Evolutionary conservation across 2,797 vertebrate species (phyloP).

Genomic region (Parauchenoglanis punctatus): DNA sequence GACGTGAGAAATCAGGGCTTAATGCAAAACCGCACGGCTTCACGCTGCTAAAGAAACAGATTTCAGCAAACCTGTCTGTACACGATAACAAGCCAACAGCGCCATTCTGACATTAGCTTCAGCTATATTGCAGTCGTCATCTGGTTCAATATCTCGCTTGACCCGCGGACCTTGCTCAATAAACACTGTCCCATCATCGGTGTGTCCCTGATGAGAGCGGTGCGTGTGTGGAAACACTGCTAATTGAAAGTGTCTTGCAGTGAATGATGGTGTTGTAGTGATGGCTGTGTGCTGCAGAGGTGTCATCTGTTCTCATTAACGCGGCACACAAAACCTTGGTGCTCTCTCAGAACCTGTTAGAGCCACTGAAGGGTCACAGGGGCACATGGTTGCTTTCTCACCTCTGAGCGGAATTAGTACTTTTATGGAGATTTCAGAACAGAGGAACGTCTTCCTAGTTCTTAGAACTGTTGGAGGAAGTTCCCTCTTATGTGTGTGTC

Average conservation of each 20-base stretch:
- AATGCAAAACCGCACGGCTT: slow-evolving; percentile 25
- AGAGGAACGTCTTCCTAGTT: too few relatives aligned
- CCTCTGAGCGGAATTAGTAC: background rate
- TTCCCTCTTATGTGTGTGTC: too few relatives aligned
- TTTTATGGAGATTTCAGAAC: too few relatives aligned
- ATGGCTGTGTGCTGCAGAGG: slow-evolving; percentile 13
- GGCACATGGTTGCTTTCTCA: background rate
- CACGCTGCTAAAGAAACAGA: slow-evolving; percentile 2
- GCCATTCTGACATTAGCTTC: slow-evolving; percentile 7
- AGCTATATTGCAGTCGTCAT: slow-evolving; percentile 3
- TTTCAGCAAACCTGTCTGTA: slow-evolving; percentile 43
- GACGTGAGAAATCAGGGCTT: slow-evolving; percentile 40
- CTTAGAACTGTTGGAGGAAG: too few relatives aligned
- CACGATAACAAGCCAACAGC: slow-evolving; percentile 37
- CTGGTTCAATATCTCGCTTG: slow-evolving; percentile 12
- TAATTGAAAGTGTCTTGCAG: slow-evolving; percentile 41
- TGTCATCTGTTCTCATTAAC: slow-evolving; percentile 55
- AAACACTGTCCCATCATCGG: slow-evolving; percentile 4
- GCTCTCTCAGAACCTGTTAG: slow-evolving; percentile 10
- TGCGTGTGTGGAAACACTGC: background rate
- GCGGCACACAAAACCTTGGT: slow-evolving; percentile 8
- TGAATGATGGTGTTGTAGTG: slow-evolving; percentile 7
- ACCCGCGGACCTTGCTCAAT: background rate
- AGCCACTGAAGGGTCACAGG: background rate
- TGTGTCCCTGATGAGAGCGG: background rate